Base-by-base conservation (phyloP, 2,113 vertebrate genomes). In the Megaceryle torquata region DNA sequence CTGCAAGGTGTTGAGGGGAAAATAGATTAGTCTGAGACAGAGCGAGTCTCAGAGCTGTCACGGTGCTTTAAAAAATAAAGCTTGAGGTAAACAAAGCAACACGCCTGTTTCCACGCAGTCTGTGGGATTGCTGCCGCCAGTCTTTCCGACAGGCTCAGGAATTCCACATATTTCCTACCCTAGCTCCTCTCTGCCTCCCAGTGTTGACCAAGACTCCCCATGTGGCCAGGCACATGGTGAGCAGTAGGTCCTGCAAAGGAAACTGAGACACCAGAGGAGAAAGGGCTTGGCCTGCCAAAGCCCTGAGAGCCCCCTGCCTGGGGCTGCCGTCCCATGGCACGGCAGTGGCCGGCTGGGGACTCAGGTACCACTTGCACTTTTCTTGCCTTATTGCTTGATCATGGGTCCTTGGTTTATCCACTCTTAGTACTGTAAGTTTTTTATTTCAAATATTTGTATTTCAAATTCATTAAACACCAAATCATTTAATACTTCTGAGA, bases 151-250 rank as follows among this genome's bases (percentile, higher is more conserved):
- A 2, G 35, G 60, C 91, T 93, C 71, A 80, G 92, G 94, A 96
- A 95, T 97, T 95, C 85, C 95, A 90, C 61, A 48, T 92, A 94
- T 94, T 97, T 94, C 95, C 94, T 91, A 96, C 35, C 50, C 85
- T 37, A 74, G 83, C 91, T 89, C 89, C 54, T 67, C 65, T 81
- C 77, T 80, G 86, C 35, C 43, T 74, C 79, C 50, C 72, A 3
- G 13, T n/a, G n/a, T 10, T 64, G 70, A 25, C 35, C 8, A 3
- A 22, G 56, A 21, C 89, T 85, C 68, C 20, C 33, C 37, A 10
- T 2, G 3, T 41, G 50, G 51, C 11, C 33, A 0, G 43, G 41
- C 10, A 0, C 35, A 6, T 1, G 43, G 69, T 0, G 20, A 64
- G 56, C 18, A 0, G 9, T 9, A 4, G 15, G 37, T 56, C 60